Evolutionary conservation across 2,888 invertebrate genomes (phyloP), one percentile per base, ranked within the genome.

Genomic region (Notocelia uddmanniana): DNA sequence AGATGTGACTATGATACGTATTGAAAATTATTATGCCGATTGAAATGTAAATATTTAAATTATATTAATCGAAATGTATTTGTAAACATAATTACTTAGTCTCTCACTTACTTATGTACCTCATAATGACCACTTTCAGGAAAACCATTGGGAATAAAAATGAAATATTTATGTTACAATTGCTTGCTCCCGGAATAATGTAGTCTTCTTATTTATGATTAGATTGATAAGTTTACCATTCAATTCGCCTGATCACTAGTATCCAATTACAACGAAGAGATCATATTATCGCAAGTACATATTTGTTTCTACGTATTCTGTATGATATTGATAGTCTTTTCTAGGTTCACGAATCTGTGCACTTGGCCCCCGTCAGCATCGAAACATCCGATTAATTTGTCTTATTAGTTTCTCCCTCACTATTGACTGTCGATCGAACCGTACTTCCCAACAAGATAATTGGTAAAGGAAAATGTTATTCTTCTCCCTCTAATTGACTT

Each of bases 401-500:
- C 62, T 68, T 72, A 72, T 72, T 72, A 67, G 71, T 72, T 57
- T 62, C 62, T 60, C 54, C 48, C 68, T 54, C 50, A 52, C 60
- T 55, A 72, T 72, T 68, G 72, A 72, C 71, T 72, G 67, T 18
- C 67, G 55, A 72, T 72, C 60, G 60, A 72, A 60, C 71, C 60
- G 71, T 55, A 55, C 72, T 72, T 68, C 62, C 68, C 68, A 72
- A 72, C 67, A 68, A 72, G 67, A 72, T 72, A 72, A 72, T 72
- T 72, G 72, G 72, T 62, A 68, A 72, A 72, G 62, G 72, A 72
- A 72, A 68, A 72, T 72, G 72, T 62, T 72, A 72, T 72, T 72
- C 67, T 72, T 72, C 72, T 67, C 62, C 62, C 62, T 62, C 72
- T 72, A 72, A 72, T 72, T 72, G 72, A 68, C 72, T 68, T 72